Evolutionary conservation across 1,140 invertebrate genomes (phyloP).

Genomic region (Sarcophaga peregrina): DNA sequence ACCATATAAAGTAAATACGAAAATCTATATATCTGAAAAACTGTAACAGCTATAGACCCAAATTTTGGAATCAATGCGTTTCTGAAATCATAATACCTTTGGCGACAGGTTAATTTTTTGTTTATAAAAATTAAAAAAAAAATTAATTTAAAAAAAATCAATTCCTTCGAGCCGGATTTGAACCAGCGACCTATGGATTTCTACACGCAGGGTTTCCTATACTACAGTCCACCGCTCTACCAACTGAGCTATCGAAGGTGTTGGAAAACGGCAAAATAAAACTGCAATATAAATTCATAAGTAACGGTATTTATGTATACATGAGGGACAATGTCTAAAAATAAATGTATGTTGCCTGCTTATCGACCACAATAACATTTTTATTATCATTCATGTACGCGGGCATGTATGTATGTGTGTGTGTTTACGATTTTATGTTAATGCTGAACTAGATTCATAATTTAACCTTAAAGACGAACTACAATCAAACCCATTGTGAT

Average conservation of each 20-base stretch:
- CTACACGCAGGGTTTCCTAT: too few species aligned
- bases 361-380: neutral
- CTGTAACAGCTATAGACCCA: too few species aligned
- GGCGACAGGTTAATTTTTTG: too few species aligned
- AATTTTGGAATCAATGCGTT: too few species aligned
- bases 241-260: slow-evolving; percentile 83
- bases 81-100: too few species aligned
- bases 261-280: neutral
- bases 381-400: neutral
- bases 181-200: slow-evolving; percentile 79
- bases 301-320: neutral
- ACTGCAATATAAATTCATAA: neutral
- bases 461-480: neutral
- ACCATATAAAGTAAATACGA: too few species aligned
- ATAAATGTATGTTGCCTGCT: neutral
- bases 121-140: slow-evolving; percentile 1
- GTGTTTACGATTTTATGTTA: slow-evolving; percentile 8
- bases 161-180: slow-evolving; percentile 78
- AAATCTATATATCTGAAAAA: too few species aligned
- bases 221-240: slow-evolving; percentile 85
- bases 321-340: neutral
- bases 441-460: slow-evolving; percentile 5
- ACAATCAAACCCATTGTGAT: neutral
- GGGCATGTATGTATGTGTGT: too few species aligned
- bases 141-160: neutral